These are phyloP conservation scores for Heterohyrax brucei DNA, from an alignment of 2,797 vertebrate genomes.

Conservation along the genomic window DNA sequence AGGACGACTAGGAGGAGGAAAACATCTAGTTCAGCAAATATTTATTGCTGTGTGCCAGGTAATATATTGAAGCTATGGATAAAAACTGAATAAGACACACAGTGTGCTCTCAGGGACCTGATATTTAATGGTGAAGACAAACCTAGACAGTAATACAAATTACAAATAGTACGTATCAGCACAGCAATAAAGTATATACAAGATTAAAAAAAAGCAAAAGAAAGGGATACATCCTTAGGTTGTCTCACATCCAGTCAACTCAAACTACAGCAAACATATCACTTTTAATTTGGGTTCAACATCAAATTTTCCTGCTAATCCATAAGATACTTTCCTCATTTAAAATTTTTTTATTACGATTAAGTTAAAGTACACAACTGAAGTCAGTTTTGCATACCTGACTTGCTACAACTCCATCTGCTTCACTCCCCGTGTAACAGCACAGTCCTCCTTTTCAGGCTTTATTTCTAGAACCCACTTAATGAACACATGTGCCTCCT, in stretches of 20 bases:
- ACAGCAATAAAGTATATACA: background rate
- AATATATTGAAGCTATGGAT: background rate
- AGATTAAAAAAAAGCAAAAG: background rate
- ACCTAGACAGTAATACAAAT: background rate
- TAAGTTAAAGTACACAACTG: too few relatives aligned
- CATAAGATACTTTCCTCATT: background rate
- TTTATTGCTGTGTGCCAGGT: background rate
- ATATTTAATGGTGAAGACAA: background rate
- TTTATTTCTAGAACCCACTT: too few relatives aligned
- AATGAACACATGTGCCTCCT: too few relatives aligned
- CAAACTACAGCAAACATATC: background rate
- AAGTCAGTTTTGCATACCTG: too few relatives aligned
- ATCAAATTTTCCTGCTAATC: constrained; percentile 7
- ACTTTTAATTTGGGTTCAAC: background rate
- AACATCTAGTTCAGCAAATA: background rate
- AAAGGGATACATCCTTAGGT: background rate
- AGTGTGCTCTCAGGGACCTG: background rate
- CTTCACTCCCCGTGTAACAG: too few relatives aligned
- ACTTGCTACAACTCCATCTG: too few relatives aligned
- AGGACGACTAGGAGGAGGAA: background rate
- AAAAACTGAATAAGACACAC: background rate
- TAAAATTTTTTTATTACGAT: background rate
- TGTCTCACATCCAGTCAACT: background rate
- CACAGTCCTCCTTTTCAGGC: too few relatives aligned
- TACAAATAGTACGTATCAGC: background rate